Evolutionary conservation across 2,113 vertebrate species (phyloP), one percentile per base, ranked within the genome.

Genomic region (Hirundichthys speculiger): DNA sequence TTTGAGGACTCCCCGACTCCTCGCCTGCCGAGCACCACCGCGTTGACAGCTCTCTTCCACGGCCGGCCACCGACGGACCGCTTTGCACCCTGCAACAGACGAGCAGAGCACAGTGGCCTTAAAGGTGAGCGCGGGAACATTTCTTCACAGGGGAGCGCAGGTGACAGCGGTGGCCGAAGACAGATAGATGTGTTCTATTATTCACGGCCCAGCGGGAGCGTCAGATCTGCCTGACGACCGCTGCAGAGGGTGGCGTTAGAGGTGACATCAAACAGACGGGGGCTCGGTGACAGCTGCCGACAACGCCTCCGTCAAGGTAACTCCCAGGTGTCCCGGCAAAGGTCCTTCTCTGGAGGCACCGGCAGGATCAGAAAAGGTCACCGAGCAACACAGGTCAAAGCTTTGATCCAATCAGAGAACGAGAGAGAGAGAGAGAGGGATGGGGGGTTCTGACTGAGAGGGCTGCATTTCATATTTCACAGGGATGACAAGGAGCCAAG

Each of bases 341-440:
- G 84, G 64, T 72, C 69, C 58, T 49, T 10, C 83, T 86, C 84
- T 42, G 57, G 76, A 83, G 81, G 66, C 64, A 58, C 66, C 51
- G 2, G 18, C 30, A 66, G 76, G 80, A 76, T 70, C 73, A 65
- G 64, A 49, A 85, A 79, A 84, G 84, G 84, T 85, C 75, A 82
- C 75, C 47, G 25, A 64, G 87, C 73, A 80, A 86, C 84, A 89
- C 81, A 85, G 90, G 90, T 90, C 88, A 90, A 73, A 55, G 73
- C 86, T 90, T 91, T 91, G 87, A 91, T 91, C 83, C 81, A 84
- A 89, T 89, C 80, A 85, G 80, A 87, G 80, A 18, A 19, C 30
- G 57, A 77, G 73, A 39, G 57, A 77, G 73, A 70, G 60, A 39
- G n/a, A 72, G 79, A 45, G n/a, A 18, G 43, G 19, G 54, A 49